Conservation (phyloP, 2,888 invertebrate genomes). For the Ochropleura plecta region DNA sequence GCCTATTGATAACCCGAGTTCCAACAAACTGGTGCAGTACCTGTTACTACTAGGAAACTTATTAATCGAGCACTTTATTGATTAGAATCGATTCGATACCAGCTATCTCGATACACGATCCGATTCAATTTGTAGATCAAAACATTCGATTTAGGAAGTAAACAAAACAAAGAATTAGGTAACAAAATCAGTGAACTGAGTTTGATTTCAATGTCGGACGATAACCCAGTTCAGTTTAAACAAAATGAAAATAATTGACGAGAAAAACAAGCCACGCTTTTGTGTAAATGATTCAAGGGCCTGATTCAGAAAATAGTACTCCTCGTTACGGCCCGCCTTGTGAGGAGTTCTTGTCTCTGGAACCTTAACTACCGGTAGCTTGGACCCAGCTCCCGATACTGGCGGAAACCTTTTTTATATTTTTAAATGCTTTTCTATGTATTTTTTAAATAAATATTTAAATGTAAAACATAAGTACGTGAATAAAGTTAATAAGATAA, state of each 20-base stretch:
- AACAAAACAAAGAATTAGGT: conserved; percentile 22
- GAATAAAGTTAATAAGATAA: too few species aligned
- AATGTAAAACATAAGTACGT: too few species aligned
- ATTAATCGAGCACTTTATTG: conserved; percentile 6
- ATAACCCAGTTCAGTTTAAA: conserved; percentile 4
- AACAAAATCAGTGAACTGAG: background rate
- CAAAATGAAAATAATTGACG: background rate
- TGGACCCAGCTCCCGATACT: too few species aligned
- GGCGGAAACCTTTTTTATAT: too few species aligned
- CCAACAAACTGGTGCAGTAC: conserved; percentile 15
- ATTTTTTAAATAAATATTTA: too few species aligned
- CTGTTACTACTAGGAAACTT: conserved; percentile 28
- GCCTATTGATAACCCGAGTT: conserved; percentile 15
- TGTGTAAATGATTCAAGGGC: background rate
- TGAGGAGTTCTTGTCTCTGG: too few species aligned
- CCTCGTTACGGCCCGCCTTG: too few species aligned
- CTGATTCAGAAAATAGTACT: too few species aligned
- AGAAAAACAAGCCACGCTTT: conserved; percentile 15
- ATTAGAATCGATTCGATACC: conserved; percentile 11
- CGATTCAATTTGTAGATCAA: background rate
- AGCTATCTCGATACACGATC: conserved; percentile 9
- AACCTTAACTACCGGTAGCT: too few species aligned
- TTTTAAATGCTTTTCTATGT: too few species aligned
- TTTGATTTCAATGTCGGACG: conserved; percentile 1
- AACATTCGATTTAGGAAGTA: background rate